Base-by-base conservation (phyloP, 2,797 vertebrate genomes). In the Falco rusticolus region DNA sequence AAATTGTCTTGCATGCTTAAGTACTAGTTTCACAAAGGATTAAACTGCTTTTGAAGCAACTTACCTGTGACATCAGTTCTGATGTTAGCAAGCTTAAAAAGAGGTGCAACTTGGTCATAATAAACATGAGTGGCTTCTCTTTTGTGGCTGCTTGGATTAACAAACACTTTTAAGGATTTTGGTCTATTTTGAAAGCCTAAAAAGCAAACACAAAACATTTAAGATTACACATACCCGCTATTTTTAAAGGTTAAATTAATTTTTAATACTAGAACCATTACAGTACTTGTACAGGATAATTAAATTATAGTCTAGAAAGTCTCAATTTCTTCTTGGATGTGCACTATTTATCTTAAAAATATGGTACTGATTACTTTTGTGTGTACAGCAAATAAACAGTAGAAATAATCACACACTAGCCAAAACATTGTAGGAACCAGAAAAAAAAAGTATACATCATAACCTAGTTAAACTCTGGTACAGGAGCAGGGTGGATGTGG, bases 141-240 rank as follows among this genome's bases (percentile, higher is more conserved):
- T 97, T 98, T 99, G 97, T 99, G 99, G 95, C 99, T 99, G 93
- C 96, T 98, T 41, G 99, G 99, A 97, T 99, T 99, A 92, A 99
- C 98, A 84, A 99, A 98, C 54, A 99, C 98, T 97, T 99, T 99
- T 53, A 99, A 96, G 43, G 97, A 98, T 95, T 98, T 99, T 70
- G 99, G 99, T 89, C 99, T 98, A 59, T 96, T 97, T 29, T 97
- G 94, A 97, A 99, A 99, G 48, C 98, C 99, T 99, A 94, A 84
- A 92, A 97, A 28, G 45, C 70, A 79, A 89, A 76, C 18, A 93
- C 5, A 90, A 88, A 92, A 33, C 8, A n/a, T 51, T 77, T 63
- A 61, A 53, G 18, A 50, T 64, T 33, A 68, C 26, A 76, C 9
- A 78, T 4, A 78, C 20, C 1, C 2, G 59, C 6, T 43, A 50